Conservation (phyloP, 2,888 invertebrate genomes). For the Taphrorychus bicolor region DNA sequence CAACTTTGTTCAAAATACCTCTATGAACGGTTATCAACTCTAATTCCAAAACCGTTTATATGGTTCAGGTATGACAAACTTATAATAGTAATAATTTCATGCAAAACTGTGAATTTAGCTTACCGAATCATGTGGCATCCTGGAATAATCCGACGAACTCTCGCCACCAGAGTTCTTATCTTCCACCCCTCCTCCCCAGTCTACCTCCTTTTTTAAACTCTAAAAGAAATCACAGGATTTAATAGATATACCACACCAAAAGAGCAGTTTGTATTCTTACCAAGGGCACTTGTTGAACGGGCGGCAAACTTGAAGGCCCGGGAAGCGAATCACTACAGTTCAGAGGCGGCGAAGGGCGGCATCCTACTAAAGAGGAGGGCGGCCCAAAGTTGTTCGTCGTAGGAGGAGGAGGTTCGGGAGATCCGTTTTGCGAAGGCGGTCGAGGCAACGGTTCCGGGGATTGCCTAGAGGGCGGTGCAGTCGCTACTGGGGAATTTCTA, state of each 20-base stretch:
- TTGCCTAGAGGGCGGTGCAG: conserved; percentile 27
- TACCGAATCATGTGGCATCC: conserved; percentile 85
- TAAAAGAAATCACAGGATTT: conserved; percentile 54
- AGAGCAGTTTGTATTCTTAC: conserved; percentile 68
- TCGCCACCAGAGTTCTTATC: conserved; percentile 78
- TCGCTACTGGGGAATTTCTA: conserved; percentile 32
- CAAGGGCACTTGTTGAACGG: conserved; percentile 88
- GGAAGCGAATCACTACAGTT: conserved; percentile 71
- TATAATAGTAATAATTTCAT: background rate
- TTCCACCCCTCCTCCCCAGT: conserved; percentile 70
- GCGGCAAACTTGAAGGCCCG: conserved; percentile 84
- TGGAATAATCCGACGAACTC: conserved; percentile 74
- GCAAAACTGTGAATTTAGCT: conserved; percentile 61
- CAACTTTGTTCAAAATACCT: too few relatives aligned
- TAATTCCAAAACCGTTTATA: too few relatives aligned
- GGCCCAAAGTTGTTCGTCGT: conserved; percentile 27
- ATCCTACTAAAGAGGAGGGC: conserved; percentile 55
- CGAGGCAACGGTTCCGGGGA: conserved; percentile 30
- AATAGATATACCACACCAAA: background rate
- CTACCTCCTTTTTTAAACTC: conserved; percentile 90
- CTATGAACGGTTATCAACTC: background rate
- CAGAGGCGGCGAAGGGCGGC: conserved; percentile 69
- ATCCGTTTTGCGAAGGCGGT: conserved; percentile 37
- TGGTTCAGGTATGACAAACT: background rate
- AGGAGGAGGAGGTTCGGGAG: conserved; percentile 34